Conservation (phyloP, 2,113 vertebrate genomes). For the Gallinago jamesoni region DNA sequence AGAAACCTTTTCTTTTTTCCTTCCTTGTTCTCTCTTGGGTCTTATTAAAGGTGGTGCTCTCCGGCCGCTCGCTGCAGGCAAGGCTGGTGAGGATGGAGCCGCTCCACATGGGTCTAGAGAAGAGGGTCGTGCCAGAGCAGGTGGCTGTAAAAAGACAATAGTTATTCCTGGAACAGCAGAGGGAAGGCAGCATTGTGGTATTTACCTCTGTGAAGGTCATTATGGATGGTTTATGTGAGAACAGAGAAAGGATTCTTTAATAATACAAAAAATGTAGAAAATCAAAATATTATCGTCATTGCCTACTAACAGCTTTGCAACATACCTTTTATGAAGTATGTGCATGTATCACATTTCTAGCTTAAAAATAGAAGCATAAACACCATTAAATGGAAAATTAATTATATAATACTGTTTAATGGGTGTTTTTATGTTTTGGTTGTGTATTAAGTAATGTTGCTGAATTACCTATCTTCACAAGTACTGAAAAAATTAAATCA, state of each 20-base stretch:
- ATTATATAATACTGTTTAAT: neutral
- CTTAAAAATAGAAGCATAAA: neutral
- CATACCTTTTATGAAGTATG: neutral
- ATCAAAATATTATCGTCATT: neutral
- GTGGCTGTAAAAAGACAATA: neutral
- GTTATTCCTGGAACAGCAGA: neutral
- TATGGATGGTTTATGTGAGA: neutral
- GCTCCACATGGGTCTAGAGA: no score
- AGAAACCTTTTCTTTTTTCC: neutral
- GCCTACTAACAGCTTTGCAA: neutral
- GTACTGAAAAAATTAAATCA: neutral
- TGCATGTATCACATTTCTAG: neutral
- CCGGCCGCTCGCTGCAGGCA: neutral
- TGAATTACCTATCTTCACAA: neutral
- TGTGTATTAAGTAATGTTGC: neutral
- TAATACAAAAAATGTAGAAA: neutral
- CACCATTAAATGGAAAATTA: slow-evolving; percentile 4
- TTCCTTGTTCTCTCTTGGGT: neutral
- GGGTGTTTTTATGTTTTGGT: neutral
- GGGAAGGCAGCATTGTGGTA: neutral
- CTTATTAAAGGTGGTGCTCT: neutral
- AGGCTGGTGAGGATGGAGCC: neutral
- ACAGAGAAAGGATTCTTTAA: neutral
- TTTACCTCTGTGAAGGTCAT: neutral
- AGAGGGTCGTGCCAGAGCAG: neutral